Percentiles rank a stretch among this genome's conserved stretches.
Conservation (phyloP, 2,888 invertebrate species). For the Buathra laborator region DNA sequence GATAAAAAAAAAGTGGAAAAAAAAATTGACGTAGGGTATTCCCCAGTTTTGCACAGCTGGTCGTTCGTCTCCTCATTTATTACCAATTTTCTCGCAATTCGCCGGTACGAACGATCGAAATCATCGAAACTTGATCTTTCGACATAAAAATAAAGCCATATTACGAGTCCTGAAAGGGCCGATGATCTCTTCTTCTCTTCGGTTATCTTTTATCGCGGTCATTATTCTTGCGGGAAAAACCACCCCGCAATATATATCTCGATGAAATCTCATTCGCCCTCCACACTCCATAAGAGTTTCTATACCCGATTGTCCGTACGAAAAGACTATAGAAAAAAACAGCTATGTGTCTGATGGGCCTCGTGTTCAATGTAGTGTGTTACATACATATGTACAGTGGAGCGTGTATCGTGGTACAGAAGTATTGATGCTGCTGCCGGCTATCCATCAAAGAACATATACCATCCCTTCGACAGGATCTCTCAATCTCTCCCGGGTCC, state of each 20-base stretch:
- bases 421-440: slow-evolving; percentile 27
- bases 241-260: slow-evolving; percentile 17
- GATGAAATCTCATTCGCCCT: slow-evolving; percentile 61
- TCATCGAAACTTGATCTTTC: too few species aligned
- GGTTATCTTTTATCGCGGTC: slow-evolving; percentile 58
- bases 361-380: slow-evolving; percentile 19
- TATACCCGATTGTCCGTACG: slow-evolving; percentile 2
- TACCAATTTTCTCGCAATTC: too few species aligned
- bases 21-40: too few species aligned
- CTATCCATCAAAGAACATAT: slow-evolving; percentile 46
- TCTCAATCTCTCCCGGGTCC: slow-evolving; percentile 39
- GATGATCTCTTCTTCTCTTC: slow-evolving; percentile 36
- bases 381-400: background rate
- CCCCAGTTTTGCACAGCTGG: too few species aligned
- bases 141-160: background rate
- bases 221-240: slow-evolving; percentile 53
- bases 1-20: too few species aligned
- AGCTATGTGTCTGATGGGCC: slow-evolving; percentile 27
- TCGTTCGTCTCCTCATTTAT: too few species aligned
- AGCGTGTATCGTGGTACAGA: slow-evolving; percentile 36
- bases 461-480: slow-evolving; percentile 47
- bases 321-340: slow-evolving; percentile 1
- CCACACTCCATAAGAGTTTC: slow-evolving; percentile 17
- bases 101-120: too few species aligned
- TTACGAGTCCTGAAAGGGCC: slow-evolving; percentile 25